Conservation (phyloP, 1,140 invertebrate species). For the Rhizoglyphus robini region DNA sequence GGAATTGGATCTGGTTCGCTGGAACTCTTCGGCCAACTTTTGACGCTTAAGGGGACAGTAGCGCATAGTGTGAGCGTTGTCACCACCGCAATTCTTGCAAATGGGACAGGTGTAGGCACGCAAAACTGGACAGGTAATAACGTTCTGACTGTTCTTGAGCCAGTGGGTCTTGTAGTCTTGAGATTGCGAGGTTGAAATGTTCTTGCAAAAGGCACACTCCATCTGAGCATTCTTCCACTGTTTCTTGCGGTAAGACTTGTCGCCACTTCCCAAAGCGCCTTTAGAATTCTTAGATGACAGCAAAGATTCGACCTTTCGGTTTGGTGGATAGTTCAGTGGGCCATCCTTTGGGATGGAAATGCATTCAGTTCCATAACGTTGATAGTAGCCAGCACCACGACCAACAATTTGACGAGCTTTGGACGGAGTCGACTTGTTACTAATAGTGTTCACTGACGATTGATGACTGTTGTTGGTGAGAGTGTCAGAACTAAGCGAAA, state of each 20-base stretch:
- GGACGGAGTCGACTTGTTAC: background rate
- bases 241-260: too few species aligned
- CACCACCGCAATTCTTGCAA: slow-evolving; percentile 50
- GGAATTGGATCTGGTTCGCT: background rate
- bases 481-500: background rate
- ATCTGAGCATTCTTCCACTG: background rate
- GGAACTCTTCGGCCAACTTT: background rate
- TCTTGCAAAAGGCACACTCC: slow-evolving; percentile 54
- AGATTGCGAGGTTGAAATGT: slow-evolving; percentile 51
- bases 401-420: background rate
- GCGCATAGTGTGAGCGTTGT: slow-evolving; percentile 58
- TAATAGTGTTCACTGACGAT: background rate
- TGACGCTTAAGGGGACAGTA: slow-evolving; percentile 47
- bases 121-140: slow-evolving; percentile 50
- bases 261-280: too few species aligned
- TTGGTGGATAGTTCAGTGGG: background rate
- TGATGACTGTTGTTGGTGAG: background rate
- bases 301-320: background rate
- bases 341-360: background rate
- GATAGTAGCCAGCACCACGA: background rate
- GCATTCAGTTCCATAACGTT: background rate
- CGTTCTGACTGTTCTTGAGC: slow-evolving; percentile 46
- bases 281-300: too few species aligned
- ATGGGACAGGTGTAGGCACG: slow-evolving; percentile 50
- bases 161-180: slow-evolving; percentile 47